Conservation (phyloP, 2,113 vertebrate species). For the Lepus europaeus region DNA sequence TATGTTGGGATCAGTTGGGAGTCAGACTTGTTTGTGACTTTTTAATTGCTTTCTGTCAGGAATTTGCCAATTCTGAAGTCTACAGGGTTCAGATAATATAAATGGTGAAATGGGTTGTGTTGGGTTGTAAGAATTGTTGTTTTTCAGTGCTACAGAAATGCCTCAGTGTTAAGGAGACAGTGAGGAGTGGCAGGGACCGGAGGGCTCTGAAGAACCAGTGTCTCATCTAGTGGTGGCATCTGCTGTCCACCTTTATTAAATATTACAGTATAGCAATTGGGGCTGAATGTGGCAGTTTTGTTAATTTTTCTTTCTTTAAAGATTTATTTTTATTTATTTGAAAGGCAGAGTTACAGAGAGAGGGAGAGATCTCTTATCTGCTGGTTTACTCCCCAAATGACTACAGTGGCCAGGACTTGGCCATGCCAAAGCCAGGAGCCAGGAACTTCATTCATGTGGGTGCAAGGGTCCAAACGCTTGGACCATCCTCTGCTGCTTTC, state of each 20-base stretch:
- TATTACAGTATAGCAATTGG: background rate
- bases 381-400: no score
- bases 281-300: background rate
- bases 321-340: background rate
- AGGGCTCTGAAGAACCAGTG: background rate
- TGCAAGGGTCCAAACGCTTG: no score
- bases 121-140: background rate
- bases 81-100: background rate
- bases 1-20: background rate
- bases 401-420: no score
- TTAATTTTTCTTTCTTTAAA: constrained; percentile 55
- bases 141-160: background rate
- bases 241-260: background rate
- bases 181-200: background rate
- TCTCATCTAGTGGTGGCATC: background rate
- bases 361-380: no score
- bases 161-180: background rate
- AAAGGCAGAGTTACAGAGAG: no score
- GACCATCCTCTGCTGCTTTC: no score
- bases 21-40: background rate
- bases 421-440: no score
- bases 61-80: constrained; percentile 10
- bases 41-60: background rate
- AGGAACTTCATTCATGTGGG: no score
- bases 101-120: background rate